Evolutionary conservation across 2,797 vertebrate species (phyloP), one percentile per base, ranked within the genome.

Genomic region (Vespertilio murinus): DNA sequence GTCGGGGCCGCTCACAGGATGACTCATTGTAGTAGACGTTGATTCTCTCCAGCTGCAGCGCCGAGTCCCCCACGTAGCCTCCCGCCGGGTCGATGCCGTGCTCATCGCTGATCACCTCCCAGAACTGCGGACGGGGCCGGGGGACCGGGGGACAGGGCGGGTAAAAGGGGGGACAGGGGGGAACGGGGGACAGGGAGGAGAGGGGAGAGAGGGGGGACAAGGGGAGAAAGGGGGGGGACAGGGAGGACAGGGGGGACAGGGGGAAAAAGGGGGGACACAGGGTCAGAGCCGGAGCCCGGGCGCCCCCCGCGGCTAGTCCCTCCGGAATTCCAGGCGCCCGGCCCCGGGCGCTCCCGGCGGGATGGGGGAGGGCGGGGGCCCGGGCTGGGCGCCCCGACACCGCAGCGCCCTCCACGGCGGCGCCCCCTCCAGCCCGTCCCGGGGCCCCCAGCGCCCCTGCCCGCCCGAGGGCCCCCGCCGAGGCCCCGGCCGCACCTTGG

Each of bases 1-100:
- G n/a, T n/a, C n/a, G n/a, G n/a, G n/a, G n/a, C n/a, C n/a, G n/a
- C 99, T 99, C 96, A 99, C 99, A 99, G 28, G 99, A 99, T 10
- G 99, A 99, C 98, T 99, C 99, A 95, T 99, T 99, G 96, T 99
- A 99, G 98, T 99, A 99, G 93, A 99, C 99, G 93, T 98, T 99
- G 98, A 99, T 98, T 75, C 99, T 97, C 97, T 99, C 99, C 98
- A 99, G 98, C 97, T 99, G 99, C 83, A 99, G 98, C 38, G 97
- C 85, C 67, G 99, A 99, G 98, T 99, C 99, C 88, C 99, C 99
- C 59, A 98, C 98, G 45, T 99, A 99, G 97, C 98, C 98, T 95
- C 99, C 99, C 10, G 98, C 98, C 5, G 99, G 98, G 97, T 99
- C 99, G 94, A 99, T 99, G 73, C 99, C 99, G 78, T 99, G 99